Evolutionary conservation across 2,113 vertebrate species (phyloP).

Genomic region (Muntiacus muntjak): DNA sequence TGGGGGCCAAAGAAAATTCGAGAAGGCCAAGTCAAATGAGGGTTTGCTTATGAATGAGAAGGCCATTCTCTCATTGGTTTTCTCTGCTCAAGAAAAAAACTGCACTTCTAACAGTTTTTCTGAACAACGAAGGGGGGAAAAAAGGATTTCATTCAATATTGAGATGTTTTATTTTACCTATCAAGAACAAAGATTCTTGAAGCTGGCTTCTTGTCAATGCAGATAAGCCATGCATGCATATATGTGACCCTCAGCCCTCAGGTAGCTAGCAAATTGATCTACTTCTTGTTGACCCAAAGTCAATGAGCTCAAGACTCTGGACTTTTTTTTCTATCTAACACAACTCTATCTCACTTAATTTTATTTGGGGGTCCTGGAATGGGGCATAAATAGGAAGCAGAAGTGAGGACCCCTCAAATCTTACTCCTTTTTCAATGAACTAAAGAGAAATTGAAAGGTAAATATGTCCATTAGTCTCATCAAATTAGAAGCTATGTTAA

Average conservation of each 20-base stretch:
- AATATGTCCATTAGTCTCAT: background rate
- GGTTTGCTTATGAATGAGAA: rapidly evolving
- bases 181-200: background rate
- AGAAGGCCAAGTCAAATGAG: background rate
- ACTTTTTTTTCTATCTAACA: conserved; percentile 9
- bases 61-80: background rate
- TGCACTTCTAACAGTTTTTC: background rate
- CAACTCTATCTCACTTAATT: background rate
- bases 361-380: background rate
- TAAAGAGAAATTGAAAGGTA: background rate
- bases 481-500: background rate
- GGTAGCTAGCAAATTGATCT: conserved; percentile 43
- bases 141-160: background rate
- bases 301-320: conserved; percentile 37
- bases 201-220: background rate
- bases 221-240: rapidly evolving
- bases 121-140: background rate
- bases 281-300: conserved; percentile 24
- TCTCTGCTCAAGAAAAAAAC: background rate
- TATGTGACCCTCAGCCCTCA: background rate
- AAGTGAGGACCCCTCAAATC: background rate
- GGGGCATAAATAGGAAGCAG: background rate
- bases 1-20: background rate
- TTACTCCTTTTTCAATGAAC: background rate
- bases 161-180: background rate